A percentile compares a stretch with the other conserved stretches of the same genome.
Evolutionary conservation across 2,113 vertebrate species (phyloP).

Genomic region (Nyctereutes procyonoides): DNA sequence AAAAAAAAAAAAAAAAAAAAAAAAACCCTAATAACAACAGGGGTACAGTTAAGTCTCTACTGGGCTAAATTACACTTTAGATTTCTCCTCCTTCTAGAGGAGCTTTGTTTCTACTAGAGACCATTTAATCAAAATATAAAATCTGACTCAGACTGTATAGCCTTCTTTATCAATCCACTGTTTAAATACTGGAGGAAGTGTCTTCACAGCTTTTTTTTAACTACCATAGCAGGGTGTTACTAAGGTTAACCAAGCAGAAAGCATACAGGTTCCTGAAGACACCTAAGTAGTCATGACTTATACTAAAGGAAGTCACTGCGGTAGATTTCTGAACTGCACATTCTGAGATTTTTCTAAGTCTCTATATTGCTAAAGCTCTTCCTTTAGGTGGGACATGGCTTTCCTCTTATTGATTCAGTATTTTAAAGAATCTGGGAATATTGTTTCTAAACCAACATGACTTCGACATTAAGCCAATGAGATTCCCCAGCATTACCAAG

Average conservation of each 20-base stretch:
- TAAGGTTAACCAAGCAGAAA: not conserved
- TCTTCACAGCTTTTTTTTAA: not conserved
- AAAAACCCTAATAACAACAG: not conserved
- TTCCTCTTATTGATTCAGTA: not conserved
- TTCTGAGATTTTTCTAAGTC: not conserved
- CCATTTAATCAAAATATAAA: conserved; percentile 23
- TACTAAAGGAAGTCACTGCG: not conserved
- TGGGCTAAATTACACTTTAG: not conserved
- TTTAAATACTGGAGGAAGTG: not conserved
- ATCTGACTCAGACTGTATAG: not conserved
- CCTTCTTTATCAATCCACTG: not conserved
- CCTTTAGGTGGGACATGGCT: not conserved
- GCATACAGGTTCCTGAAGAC: not conserved
- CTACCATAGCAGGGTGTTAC: not conserved
- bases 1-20: not conserved
- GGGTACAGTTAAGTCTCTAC: not conserved
- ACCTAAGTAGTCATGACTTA: not conserved
- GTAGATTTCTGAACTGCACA: not conserved
- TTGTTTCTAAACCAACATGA: not conserved
- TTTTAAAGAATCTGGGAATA: not conserved
- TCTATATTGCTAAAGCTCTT: not conserved
- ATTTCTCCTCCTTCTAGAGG: not conserved
- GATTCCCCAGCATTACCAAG: not conserved
- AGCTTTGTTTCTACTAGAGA: not conserved
- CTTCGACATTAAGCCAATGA: not conserved